These are phyloP conservation scores for Petrocephalus microphthalmus DNA, from an alignment of 2,113 vertebrate genomes.

Conservation along the genomic window DNA sequence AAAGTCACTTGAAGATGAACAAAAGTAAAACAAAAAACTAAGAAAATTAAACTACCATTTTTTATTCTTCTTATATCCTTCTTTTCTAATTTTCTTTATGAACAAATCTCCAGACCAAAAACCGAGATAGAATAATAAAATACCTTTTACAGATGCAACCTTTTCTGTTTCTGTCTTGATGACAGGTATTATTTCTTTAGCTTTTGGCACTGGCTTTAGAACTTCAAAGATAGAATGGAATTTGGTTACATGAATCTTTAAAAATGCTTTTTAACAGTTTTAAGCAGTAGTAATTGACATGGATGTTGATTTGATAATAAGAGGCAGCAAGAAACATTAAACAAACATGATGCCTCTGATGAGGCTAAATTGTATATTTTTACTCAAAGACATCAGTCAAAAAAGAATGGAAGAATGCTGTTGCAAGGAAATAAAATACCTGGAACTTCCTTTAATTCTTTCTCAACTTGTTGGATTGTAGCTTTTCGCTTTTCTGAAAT, in stretches of 20 bases:
- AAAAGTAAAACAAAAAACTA: too few relatives aligned
- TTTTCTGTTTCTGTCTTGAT: constrained; percentile 10
- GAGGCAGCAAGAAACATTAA: neutral
- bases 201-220: neutral
- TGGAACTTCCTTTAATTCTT: constrained; percentile 52
- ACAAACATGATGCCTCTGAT: constrained; percentile 1
- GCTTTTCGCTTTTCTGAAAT: constrained; percentile 40
- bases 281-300: neutral
- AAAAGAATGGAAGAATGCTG: neutral
- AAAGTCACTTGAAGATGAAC: neutral
- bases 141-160: neutral
- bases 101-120: neutral
- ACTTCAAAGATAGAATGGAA: neutral
- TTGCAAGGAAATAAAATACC: constrained; percentile 45
- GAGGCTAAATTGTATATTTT: constrained; percentile 11
- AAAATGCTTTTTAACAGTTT: neutral
- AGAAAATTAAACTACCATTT: neutral
- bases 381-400: neutral
- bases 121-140: neutral
- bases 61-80: neutral
- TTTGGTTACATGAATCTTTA: neutral
- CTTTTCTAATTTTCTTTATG: neutral
- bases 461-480: constrained; percentile 34
- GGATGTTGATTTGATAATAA: neutral
- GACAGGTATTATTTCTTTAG: neutral